phyloP scores from a whole-genome alignment of 2,113 vertebrate species.

The Panthera leo region DNA sequence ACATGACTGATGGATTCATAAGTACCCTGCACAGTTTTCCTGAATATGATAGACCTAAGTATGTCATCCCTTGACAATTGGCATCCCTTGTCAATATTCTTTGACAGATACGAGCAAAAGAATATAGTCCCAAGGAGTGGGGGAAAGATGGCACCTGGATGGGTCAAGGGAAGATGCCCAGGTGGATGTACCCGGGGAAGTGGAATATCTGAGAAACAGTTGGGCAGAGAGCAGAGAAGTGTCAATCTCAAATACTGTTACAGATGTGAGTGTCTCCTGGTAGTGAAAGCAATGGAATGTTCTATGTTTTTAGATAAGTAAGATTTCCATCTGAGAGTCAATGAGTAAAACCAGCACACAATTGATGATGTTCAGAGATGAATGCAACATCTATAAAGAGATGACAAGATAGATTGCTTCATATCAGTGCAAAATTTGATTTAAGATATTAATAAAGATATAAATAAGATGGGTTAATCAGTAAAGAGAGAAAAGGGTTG shows the following conservation, averaged over 20 bases:
- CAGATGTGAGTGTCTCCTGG: background rate
- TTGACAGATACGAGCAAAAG: background rate
- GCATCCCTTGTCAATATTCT: no score
- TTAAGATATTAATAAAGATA: background rate
- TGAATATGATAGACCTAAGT: no score
- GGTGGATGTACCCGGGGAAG: background rate
- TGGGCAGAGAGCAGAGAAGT: background rate
- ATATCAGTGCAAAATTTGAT: background rate
- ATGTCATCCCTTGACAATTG: background rate
- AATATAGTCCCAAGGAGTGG: background rate
- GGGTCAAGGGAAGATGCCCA: background rate
- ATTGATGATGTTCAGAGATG: background rate
- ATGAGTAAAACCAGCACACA: background rate
- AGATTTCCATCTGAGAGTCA: background rate
- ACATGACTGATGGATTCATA: background rate
- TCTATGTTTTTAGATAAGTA: background rate
- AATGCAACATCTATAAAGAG: background rate
- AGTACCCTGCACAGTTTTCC: background rate
- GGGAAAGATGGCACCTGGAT: background rate
- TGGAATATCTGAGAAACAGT: background rate
- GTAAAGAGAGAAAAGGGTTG: background rate
- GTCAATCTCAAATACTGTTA: no score
- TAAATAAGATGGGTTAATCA: background rate
- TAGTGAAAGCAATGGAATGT: background rate
- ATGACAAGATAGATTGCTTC: background rate